phyloP scores from a whole-genome alignment of 2,888 invertebrate species.

The Nomada hirtipes region DNA sequence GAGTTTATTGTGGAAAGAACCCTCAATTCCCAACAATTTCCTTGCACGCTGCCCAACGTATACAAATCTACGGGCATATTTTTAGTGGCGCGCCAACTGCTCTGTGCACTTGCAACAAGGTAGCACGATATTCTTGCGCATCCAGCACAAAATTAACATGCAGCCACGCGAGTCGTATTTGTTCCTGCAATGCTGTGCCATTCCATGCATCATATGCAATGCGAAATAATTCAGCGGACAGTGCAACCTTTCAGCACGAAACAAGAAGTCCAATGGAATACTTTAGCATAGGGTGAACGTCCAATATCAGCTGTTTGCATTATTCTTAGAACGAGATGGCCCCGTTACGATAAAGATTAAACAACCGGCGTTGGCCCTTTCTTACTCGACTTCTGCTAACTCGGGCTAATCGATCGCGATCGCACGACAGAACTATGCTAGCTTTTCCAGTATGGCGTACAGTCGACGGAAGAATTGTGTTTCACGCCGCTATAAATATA shows the following conservation, averaged over 20 bases:
- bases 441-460: neutral
- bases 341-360: conserved; percentile 31
- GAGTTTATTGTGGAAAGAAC: too few relatives aligned
- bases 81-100: too few relatives aligned
- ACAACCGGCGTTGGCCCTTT: conserved; percentile 24
- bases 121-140: too few relatives aligned
- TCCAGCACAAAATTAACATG: neutral
- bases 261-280: conserved; percentile 6
- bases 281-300: conserved; percentile 1
- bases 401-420: conserved; percentile 20
- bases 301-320: conserved; percentile 16
- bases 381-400: conserved; percentile 9
- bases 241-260: neutral
- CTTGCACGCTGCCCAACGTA: too few relatives aligned
- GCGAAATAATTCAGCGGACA: conserved; percentile 18
- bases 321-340: conserved; percentile 32
- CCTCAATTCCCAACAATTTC: too few relatives aligned
- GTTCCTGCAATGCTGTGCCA: neutral
- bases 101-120: too few relatives aligned
- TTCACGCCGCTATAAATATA: too few relatives aligned
- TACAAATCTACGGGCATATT: too few relatives aligned
- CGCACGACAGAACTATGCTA: neutral
- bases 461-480: neutral
- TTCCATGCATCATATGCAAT: conserved; percentile 1
- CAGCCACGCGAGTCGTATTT: neutral